These are phyloP conservation scores for Zosterops lateralis DNA, from an alignment of 2,113 vertebrate species.

Conservation along the genomic window DNA sequence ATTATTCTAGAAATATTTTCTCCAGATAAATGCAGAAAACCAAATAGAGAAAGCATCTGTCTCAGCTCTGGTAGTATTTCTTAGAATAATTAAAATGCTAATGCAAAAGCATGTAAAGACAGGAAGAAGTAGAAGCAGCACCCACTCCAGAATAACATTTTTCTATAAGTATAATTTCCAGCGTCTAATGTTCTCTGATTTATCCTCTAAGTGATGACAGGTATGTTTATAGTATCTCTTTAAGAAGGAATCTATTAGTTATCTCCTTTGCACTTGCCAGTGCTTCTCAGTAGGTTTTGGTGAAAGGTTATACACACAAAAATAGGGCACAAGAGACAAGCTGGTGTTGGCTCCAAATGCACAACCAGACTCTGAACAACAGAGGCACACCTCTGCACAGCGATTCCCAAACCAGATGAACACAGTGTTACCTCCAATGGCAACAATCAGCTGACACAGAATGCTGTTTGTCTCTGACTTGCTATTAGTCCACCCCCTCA, in stretches of 20 bases:
- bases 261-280: neutral
- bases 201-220: neutral
- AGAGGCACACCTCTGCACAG: neutral
- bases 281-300: neutral
- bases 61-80: neutral
- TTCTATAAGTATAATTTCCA: neutral
- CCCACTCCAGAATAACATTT: neutral
- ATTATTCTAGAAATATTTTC: neutral
- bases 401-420: neutral
- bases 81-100: neutral
- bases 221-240: neutral
- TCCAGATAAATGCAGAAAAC: neutral
- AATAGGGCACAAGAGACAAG: neutral
- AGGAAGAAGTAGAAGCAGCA: neutral
- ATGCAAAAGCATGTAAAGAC: neutral
- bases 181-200: neutral
- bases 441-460: neutral
- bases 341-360: neutral
- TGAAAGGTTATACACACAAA: neutral
- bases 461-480: neutral
- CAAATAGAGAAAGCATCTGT: neutral
- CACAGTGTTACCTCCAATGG: neutral
- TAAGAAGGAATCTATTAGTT: neutral
- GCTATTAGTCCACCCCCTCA: neutral
- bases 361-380: neutral